Base-by-base conservation (phyloP, 1,140 invertebrate species). In the Sitodiplosis mosellana region DNA sequence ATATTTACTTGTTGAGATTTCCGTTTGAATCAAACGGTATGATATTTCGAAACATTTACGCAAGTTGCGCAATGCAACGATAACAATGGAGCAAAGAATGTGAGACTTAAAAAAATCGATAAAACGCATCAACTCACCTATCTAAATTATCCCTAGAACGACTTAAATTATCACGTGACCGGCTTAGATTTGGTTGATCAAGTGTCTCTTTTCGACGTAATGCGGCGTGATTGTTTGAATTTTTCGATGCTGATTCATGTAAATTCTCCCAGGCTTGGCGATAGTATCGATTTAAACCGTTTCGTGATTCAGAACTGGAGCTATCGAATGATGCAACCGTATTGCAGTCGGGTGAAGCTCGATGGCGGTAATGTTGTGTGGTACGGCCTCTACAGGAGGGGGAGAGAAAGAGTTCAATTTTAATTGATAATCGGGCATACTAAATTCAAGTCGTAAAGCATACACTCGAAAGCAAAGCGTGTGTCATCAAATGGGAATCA, bases 231-330 rank as follows among this genome's bases (percentile, higher is more conserved):
- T 67, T 69, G 18, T 59, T 57, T 1, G 60, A 60, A 47, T 63
- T 59, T 49, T 68, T 69, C 12, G 71, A 65, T 56, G 82, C 73
- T 14, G 81, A 81, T 64, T 88, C 83, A 59, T 89, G 85, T 4
- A 92, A 71, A 61, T 91, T 89, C 57, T 90, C 86, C 88, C 88
- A 92, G 4, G 87, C 87, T 61, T 87, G 81, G 15, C 85, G 74
- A 66, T 92, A 92, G 57, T 81, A 82, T 50, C 62, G 63, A 62
- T 88, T 90, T 46, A 91, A 69, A 33, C 86, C 78, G 54, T 76
- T 76, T 38, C 85, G 72, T 14, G 83, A 84, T 54, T 87, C 85
- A 0, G 83, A 87, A 44, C 81, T 81, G 49, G 83, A 83, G 45
- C 83, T 86, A 57, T 87, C 83, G 55, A 87, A 82, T 27, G 84